phyloP scores from a whole-genome alignment of 2,888 invertebrate genomes.

The Enchytraeus crypticus region DNA sequence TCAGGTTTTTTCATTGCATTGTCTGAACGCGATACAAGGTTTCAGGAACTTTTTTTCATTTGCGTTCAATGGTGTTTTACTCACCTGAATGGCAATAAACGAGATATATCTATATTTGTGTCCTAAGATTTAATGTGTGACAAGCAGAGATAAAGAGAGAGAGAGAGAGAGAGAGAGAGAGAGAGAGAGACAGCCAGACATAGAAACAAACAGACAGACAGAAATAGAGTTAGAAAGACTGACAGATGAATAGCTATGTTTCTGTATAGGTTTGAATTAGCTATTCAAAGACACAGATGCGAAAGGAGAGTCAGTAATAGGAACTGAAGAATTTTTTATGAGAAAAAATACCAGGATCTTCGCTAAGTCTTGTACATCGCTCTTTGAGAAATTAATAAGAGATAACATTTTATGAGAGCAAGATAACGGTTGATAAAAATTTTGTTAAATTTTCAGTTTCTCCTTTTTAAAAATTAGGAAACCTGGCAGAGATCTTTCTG shows the following conservation, averaged over 20 bases:
- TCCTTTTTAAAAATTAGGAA: too few species aligned
- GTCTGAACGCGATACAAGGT: not conserved
- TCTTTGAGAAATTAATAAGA: too few species aligned
- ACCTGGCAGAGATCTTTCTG: too few species aligned
- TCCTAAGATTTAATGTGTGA: not conserved
- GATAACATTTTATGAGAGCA: too few species aligned
- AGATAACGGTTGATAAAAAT: too few species aligned
- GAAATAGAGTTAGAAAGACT: not conserved
- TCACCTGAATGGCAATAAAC: too few species aligned
- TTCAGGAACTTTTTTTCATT: not conserved
- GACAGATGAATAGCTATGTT: not conserved
- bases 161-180: conserved; percentile 4
- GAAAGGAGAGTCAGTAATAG: not conserved
- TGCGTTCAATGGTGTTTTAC: not conserved
- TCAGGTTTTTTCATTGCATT: too few species aligned
- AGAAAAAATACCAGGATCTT: too few species aligned
- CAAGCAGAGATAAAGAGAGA: not conserved
- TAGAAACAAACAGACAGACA: not conserved
- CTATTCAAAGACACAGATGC: not conserved
- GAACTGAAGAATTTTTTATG: too few species aligned
- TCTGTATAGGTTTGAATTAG: not conserved
- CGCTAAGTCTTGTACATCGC: too few species aligned
- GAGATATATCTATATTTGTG: too few species aligned
- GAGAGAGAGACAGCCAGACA: not conserved
- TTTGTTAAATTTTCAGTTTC: too few species aligned